Percentiles rank a stretch among this genome's conserved stretches.
Conservation (phyloP, 2,888 invertebrate species). For the Drosophila sordidula region DNA sequence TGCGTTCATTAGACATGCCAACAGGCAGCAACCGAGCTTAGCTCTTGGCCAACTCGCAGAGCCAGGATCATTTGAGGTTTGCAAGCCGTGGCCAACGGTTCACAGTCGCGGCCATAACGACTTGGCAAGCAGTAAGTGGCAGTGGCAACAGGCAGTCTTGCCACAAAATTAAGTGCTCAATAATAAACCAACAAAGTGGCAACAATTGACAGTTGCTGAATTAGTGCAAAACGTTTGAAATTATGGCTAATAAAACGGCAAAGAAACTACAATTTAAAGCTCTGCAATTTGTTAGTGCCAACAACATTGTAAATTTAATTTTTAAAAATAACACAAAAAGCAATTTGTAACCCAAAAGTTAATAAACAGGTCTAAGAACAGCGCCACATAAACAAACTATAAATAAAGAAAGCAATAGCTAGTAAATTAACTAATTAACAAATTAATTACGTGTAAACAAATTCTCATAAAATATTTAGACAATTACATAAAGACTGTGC, state of each 20-base stretch:
- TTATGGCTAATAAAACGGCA: not conserved
- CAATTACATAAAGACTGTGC: not conserved
- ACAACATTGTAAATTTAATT: conserved; percentile 18
- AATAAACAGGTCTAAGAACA: conserved; percentile 1
- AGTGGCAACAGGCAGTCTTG: conserved; percentile 26
- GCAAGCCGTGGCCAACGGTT: conserved; percentile 77
- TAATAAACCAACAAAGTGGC: conserved; percentile 8
- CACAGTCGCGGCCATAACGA: conserved; percentile 51
- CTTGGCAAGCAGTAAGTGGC: conserved; percentile 39
- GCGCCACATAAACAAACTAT: conserved; percentile 16
- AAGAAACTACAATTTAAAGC: conserved; percentile 19
- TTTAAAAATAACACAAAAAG: not conserved
- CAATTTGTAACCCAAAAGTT: conserved; percentile 4
- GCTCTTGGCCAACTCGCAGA: conserved; percentile 68
- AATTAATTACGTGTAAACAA: conserved; percentile 17
- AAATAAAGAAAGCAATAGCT: not conserved
- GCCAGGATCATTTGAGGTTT: conserved; percentile 83
- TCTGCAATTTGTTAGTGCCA: conserved; percentile 8
- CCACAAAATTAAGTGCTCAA: conserved; percentile 4
- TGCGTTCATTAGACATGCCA: conserved; percentile 74
- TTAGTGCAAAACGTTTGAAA: conserved; percentile 12
- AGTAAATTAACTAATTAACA: conserved; percentile 7
- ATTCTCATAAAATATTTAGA: conserved; percentile 4
- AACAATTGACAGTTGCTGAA: conserved; percentile 18
- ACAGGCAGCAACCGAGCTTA: conserved; percentile 80